Evolutionary conservation across 2,888 invertebrate genomes (phyloP).

Genomic region (Clusia tigrina): DNA sequence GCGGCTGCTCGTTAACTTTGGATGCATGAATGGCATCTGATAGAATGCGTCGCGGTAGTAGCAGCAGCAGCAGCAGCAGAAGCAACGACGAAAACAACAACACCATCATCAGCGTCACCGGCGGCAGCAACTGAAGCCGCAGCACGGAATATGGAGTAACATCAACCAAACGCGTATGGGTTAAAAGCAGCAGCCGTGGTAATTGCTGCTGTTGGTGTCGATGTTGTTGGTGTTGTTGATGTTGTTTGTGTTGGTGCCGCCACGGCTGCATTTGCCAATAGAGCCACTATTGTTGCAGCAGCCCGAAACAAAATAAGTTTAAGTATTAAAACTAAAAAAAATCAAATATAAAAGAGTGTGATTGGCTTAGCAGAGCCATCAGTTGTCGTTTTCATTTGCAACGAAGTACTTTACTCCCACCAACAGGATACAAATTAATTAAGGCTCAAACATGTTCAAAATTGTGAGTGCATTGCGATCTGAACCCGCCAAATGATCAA

Average conservation of each 20-base stretch:
- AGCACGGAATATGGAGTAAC: slow-evolving; percentile 38
- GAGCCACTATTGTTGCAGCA: too few species aligned
- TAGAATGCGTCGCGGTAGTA: slow-evolving; percentile 18
- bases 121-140: neutral
- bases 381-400: slow-evolving; percentile 45
- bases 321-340: slow-evolving; percentile 31
- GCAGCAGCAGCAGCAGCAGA: neutral
- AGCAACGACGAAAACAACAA: neutral
- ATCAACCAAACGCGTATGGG: too few species aligned
- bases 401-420: slow-evolving; percentile 36
- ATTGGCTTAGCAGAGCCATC: slow-evolving; percentile 49
- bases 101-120: slow-evolving; percentile 7
- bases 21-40: neutral
- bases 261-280: slow-evolving; percentile 30
- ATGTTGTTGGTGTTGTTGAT: slow-evolving; percentile 1
- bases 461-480: slow-evolving; percentile 43
- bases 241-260: slow-evolving; percentile 24
- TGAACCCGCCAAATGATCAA: too few species aligned
- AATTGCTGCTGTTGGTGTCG: slow-evolving; percentile 34
- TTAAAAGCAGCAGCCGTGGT: slow-evolving; percentile 21
- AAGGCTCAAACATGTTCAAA: slow-evolving; percentile 44
- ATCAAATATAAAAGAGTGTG: slow-evolving; percentile 55
- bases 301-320: slow-evolving; percentile 38
- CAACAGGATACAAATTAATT: slow-evolving; percentile 26
- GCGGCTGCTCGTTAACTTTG: slow-evolving; percentile 10